phyloP scores from a whole-genome alignment of 2,888 invertebrate genomes.

The Dexiosoma caninum region DNA sequence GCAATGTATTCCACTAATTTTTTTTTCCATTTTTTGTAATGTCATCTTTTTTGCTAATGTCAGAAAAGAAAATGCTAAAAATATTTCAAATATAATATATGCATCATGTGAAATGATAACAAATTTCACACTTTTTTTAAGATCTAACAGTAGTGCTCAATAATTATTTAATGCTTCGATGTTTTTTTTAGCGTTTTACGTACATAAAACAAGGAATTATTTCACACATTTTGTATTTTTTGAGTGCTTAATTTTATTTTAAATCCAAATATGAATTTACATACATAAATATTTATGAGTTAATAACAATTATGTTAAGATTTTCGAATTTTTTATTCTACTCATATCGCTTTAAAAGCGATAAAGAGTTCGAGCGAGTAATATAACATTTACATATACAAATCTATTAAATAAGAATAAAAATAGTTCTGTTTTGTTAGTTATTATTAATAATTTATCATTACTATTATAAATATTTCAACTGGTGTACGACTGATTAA shows the following conservation, averaged over 20 bases:
- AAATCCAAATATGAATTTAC: constrained; percentile 23
- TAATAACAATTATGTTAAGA: constrained; percentile 40
- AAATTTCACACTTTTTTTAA: too few species aligned
- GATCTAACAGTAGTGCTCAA: too few species aligned
- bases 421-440: constrained; percentile 6
- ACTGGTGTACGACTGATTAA: neutral
- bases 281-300: constrained; percentile 41
- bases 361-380: constrained; percentile 4
- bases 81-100: too few species aligned
- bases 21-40: too few species aligned
- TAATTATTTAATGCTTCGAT: too few species aligned
- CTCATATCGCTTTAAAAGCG: constrained; percentile 3
- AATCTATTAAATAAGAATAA: constrained; percentile 62
- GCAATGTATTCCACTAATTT: too few species aligned
- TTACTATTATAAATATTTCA: neutral
- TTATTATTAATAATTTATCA: neutral
- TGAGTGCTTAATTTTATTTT: constrained; percentile 1
- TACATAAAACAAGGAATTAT: constrained; percentile 22
- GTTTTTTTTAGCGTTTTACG: constrained; percentile 7
- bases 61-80: too few species aligned
- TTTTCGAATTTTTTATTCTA: neutral
- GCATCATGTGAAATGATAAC: too few species aligned
- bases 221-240: constrained; percentile 27
- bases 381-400: constrained; percentile 58
- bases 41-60: too few species aligned